phyloP scores from a whole-genome alignment of 2,888 invertebrate species.

The Geophilus truncorum region DNA sequence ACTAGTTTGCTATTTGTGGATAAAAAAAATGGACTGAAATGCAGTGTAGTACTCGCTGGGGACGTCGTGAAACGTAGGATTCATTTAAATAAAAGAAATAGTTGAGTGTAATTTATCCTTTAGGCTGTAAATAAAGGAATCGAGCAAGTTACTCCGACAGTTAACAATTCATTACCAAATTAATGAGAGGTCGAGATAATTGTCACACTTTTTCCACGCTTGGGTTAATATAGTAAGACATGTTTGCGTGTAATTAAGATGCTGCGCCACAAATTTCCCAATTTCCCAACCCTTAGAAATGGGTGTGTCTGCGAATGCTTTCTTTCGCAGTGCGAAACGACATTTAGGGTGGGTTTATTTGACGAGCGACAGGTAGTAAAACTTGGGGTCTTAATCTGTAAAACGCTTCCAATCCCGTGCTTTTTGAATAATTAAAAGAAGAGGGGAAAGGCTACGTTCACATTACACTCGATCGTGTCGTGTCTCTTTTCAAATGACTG shows the following conservation, averaged over 20 bases:
- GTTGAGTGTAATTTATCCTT: too few species aligned
- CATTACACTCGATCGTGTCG: neutral
- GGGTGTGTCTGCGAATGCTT: neutral
- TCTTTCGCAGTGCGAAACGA: neutral
- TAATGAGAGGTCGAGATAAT: neutral
- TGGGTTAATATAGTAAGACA: neutral
- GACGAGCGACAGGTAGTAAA: neutral
- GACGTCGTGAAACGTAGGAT: too few species aligned
- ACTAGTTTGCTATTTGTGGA: too few species aligned
- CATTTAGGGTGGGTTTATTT: neutral
- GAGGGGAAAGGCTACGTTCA: slow-evolving; percentile 1
- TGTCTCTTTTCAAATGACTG: neutral
- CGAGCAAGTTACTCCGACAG: too few species aligned
- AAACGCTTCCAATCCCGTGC: neutral
- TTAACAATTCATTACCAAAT: too few species aligned
- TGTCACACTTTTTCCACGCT: neutral
- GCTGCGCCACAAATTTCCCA: neutral
- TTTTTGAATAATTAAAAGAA: slow-evolving; percentile 8
- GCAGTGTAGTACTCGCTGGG: too few species aligned
- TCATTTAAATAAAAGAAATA: too few species aligned
- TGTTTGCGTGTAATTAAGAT: neutral
- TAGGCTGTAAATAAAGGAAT: too few species aligned
- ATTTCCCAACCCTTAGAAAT: neutral
- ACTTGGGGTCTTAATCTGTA: slow-evolving; percentile 12
- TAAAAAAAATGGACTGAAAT: too few species aligned